Conservation (phyloP, 2,113 vertebrate species). For the Limnothrissa miodon region DNA sequence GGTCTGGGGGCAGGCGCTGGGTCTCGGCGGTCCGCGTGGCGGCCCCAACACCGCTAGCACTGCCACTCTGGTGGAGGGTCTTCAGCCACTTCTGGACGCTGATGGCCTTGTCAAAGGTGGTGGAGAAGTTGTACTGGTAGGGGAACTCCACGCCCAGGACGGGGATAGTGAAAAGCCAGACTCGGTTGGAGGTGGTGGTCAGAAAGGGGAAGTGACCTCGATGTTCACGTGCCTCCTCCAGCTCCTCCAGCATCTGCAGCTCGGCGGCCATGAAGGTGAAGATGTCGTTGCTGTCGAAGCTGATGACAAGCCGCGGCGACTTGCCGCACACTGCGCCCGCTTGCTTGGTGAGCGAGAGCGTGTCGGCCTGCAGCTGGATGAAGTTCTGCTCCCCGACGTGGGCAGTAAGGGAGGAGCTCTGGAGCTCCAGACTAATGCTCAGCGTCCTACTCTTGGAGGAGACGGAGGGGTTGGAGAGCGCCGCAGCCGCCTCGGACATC, state of each 20-base stretch:
- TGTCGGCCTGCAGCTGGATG: constrained; percentile 77
- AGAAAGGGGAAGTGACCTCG: constrained; percentile 79
- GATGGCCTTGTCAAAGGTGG: constrained; percentile 85
- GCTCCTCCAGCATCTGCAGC: constrained; percentile 75
- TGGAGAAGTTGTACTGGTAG: constrained; percentile 93
- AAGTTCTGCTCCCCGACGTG: constrained; percentile 82
- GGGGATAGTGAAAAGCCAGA: constrained; percentile 84
- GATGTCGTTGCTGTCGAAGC: constrained; percentile 90
- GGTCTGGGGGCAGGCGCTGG: constrained; percentile 76
- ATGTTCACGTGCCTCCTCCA: constrained; percentile 81
- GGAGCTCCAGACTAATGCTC: constrained; percentile 78
- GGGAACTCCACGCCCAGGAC: constrained; percentile 85
- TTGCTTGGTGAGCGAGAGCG: constrained; percentile 72
- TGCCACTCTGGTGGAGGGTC: constrained; percentile 72
- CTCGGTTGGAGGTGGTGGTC: constrained; percentile 75
- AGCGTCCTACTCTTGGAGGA: constrained; percentile 48
- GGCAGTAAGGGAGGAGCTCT: constrained; percentile 74
- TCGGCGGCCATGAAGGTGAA: constrained; percentile 82
- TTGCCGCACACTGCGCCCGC: constrained; percentile 67
- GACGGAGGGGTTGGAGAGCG: not conserved
- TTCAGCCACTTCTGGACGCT: constrained; percentile 95
- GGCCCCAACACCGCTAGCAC: not conserved
- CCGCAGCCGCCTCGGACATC: not conserved
- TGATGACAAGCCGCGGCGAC: constrained; percentile 77
- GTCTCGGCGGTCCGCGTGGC: not conserved